A percentile compares a stretch with the other conserved stretches of the same genome.
Conservation (phyloP, 1,140 invertebrate genomes). For the Kradibia gibbosae region DNA sequence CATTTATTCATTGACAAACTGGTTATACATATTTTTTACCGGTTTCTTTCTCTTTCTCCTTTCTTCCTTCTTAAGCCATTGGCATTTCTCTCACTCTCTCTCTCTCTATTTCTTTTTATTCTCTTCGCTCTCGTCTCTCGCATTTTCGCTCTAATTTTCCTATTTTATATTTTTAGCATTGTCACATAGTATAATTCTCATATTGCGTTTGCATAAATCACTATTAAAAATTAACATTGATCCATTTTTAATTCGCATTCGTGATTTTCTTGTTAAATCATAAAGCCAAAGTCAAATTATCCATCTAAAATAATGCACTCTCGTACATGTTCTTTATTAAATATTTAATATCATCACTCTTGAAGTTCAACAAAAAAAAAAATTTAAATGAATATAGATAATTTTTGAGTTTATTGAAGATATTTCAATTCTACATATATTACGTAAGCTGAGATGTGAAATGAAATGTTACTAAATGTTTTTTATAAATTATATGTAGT, state of each 20-base stretch:
- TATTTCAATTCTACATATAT: no score
- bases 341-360: no score
- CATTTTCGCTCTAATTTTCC: slow-evolving; percentile 14
- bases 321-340: no score
- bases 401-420: no score
- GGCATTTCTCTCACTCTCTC: no score
- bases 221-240: slow-evolving; percentile 20
- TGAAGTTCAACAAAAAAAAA: no score
- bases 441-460: no score
- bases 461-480: no score
- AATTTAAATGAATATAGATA: no score
- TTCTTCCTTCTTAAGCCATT: no score
- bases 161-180: slow-evolving; percentile 44
- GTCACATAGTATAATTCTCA: neutral
- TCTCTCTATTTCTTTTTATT: slow-evolving; percentile 6
- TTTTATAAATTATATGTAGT: no score
- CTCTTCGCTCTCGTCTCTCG: neutral
- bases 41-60: no score
- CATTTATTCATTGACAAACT: slow-evolving; percentile 26
- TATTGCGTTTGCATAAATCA: neutral
- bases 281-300: neutral
- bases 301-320: neutral
- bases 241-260: slow-evolving; percentile 15
- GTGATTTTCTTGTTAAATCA: neutral
- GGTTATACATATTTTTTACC: slow-evolving; percentile 16